Conservation (phyloP, 1,140 invertebrate species). For the Drosophila takahashii region DNA sequence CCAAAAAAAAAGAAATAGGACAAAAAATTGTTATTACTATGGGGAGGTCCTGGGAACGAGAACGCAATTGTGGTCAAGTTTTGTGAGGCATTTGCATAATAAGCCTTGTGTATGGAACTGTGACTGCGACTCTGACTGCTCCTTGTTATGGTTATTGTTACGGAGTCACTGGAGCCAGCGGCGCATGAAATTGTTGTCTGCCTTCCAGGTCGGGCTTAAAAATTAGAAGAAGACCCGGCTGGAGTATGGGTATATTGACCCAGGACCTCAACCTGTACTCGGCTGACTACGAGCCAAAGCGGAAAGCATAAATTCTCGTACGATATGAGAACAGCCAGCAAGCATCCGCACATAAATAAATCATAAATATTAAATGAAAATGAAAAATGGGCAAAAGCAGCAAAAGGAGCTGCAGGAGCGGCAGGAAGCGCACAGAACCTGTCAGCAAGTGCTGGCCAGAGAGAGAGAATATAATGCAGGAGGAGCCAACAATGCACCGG, state of each 20-base stretch:
- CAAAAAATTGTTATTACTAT: slow-evolving; percentile 54
- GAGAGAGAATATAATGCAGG: slow-evolving; percentile 56
- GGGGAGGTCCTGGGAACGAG: slow-evolving; percentile 7
- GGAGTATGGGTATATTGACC: slow-evolving; percentile 8
- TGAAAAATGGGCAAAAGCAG: slow-evolving; percentile 70
- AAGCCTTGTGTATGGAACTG: slow-evolving; percentile 66
- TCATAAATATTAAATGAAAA: slow-evolving; percentile 83
- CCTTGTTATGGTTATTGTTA: slow-evolving; percentile 41
- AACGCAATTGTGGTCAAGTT: slow-evolving; percentile 63
- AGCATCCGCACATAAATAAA: slow-evolving; percentile 82
- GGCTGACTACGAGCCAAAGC: slow-evolving; percentile 51
- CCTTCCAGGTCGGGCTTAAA: slow-evolving; percentile 56
- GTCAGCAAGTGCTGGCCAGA: slow-evolving; percentile 57
- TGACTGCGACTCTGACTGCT: slow-evolving; percentile 46
- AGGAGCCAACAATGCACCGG: slow-evolving; percentile 63
- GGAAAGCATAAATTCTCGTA: slow-evolving; percentile 79
- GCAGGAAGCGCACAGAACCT: slow-evolving; percentile 75
- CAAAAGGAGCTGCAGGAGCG: slow-evolving; percentile 1
- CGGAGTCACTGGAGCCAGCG: slow-evolving; percentile 48
- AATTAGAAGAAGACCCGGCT: slow-evolving; percentile 47
- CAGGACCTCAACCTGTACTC: slow-evolving; percentile 9
- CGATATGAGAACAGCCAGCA: slow-evolving; percentile 79
- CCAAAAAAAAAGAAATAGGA: slow-evolving; percentile 1
- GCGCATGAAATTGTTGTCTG: slow-evolving; percentile 78
- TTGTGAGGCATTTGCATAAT: slow-evolving; percentile 71